Evolutionary conservation across 2,797 vertebrate species (phyloP), one percentile per base, ranked within the genome.

Genomic region (Danio tinwini): DNA sequence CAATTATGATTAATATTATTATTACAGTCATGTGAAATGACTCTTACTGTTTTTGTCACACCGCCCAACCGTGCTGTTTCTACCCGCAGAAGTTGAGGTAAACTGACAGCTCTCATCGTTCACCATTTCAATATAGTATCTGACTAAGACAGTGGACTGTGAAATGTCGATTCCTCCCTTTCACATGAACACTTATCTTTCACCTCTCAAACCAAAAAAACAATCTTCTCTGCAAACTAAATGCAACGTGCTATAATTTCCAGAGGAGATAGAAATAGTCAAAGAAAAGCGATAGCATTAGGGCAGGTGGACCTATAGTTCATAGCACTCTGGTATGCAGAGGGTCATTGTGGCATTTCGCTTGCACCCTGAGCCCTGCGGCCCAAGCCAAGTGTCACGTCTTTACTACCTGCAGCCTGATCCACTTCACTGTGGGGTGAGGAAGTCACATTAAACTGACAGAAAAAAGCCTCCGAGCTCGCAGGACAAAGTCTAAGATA

Each of bases 311-410:
- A 84, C 90, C 89, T 89, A 88, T 85, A 92, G 93, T 94, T 96
- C 93, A 87, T 91, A 88, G 88, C 65, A 83, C 86, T 84, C 86
- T 70, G 73, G 90, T 91, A 93, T 91, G 88, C 91, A 87, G 88
- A 90, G 91, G 85, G 82, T 42, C 70, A 87, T 89, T 80, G 94
- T 91, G 91, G 88, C 91, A 95, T 94, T 95, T 95, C 91, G 90
- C 93, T 92, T 90, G 84, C 87, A 86, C 86, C 83, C 83, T 88
- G 82, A 84, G 90, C 85, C 92, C 88, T 85, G 89, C 86, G 78
- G 93, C 82, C 85, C 65, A 88, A 90, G 88, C 82, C 89, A 92
- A 88, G 89, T 94, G 87, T 90, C 92, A 90, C 84, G 40, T 84
- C 87, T 89, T 85, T 90, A 89, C 50, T 59, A 96, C 92, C 91